Conservation (phyloP, 2,113 vertebrate genomes). For the Salvelinus fontinalis region DNA sequence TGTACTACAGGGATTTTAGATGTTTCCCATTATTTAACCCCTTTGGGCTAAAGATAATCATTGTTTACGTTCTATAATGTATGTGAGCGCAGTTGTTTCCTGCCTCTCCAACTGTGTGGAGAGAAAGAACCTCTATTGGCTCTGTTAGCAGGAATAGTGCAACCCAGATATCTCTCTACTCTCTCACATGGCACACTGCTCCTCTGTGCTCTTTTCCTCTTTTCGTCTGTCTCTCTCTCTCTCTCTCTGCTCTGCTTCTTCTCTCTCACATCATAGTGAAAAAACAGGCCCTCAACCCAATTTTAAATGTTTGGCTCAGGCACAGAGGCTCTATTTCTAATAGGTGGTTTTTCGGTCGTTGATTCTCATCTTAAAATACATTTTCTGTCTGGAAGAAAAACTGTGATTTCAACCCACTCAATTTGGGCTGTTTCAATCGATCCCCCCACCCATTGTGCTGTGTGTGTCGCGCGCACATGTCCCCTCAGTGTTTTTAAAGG, state of each 20-base stretch:
- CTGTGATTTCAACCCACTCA: background rate
- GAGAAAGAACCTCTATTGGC: background rate
- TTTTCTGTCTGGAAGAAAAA: too few relatives aligned
- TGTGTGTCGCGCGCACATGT: background rate
- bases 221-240: too few relatives aligned
- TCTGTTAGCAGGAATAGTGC: background rate
- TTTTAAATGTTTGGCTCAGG: too few relatives aligned
- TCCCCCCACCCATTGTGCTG: background rate
- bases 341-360: too few relatives aligned
- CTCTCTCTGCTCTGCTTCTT: too few relatives aligned
- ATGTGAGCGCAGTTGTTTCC: background rate
- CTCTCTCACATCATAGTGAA: background rate
- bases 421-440: background rate
- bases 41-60: background rate
- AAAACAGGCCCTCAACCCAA: too few relatives aligned
- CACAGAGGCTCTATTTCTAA: too few relatives aligned
- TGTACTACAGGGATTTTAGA: background rate
- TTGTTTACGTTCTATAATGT: background rate
- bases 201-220: background rate
- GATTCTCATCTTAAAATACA: too few relatives aligned
- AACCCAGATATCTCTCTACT: background rate
- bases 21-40: background rate
- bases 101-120: too few relatives aligned
- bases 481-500: background rate
- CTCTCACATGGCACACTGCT: background rate